These are phyloP conservation scores for Pantherophis alleghaniensis DNA, from an alignment of 2,797 vertebrate species.

Conservation along the genomic window DNA sequence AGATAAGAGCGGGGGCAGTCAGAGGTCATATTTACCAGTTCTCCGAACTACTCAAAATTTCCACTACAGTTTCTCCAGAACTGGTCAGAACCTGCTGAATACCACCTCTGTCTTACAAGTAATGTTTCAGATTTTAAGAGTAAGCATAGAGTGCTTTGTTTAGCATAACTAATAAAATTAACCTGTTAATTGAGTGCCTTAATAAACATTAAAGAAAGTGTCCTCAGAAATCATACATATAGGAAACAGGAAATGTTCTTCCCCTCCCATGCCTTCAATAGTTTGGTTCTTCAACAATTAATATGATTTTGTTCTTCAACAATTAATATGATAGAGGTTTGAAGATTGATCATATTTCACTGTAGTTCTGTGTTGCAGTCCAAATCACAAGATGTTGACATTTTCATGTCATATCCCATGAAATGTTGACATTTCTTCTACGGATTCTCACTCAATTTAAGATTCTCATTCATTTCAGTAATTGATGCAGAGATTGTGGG, in stretches of 20 bases:
- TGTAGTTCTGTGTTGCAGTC: background rate
- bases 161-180: background rate
- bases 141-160: background rate
- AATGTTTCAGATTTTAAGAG: constrained; percentile 2
- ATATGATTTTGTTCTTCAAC: background rate
- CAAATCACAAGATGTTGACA: background rate
- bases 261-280: background rate
- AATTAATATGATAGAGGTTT: background rate
- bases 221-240: background rate
- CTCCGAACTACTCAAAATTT: too few relatives aligned
- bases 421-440: background rate
- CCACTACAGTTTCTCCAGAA: too few relatives aligned
- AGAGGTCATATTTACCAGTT: too few relatives aligned
- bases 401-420: background rate
- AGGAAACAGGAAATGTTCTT: background rate
- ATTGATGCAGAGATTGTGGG: background rate
- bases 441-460: background rate
- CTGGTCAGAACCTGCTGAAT: too few relatives aligned
- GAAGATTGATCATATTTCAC: background rate
- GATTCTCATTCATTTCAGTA: background rate
- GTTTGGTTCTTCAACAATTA: background rate
- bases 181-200: background rate
- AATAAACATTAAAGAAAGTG: background rate
- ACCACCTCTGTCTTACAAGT: too few relatives aligned
- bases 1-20: too few relatives aligned